These are phyloP conservation scores for Tipula confusa DNA, from an alignment of 2,888 invertebrate genomes.

Conservation along the genomic window DNA sequence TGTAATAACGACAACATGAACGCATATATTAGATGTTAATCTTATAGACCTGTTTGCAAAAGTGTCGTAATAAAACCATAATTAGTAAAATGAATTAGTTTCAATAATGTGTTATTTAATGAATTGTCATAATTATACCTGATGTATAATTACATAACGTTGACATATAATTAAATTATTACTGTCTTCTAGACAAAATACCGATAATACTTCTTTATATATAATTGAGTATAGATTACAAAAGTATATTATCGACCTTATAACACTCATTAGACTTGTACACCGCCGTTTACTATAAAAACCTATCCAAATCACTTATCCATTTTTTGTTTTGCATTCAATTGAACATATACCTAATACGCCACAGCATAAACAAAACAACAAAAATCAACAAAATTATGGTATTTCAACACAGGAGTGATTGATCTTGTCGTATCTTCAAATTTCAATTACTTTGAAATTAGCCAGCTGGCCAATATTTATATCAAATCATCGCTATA, in stretches of 20 bases:
- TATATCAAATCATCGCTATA: background rate
- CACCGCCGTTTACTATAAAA: background rate
- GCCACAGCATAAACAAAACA: background rate
- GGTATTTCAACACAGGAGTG: background rate
- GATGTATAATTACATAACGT: background rate
- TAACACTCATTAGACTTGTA: background rate
- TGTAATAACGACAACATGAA: too few relatives aligned
- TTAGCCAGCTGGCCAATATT: constrained; percentile 12
- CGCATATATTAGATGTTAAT: too few relatives aligned
- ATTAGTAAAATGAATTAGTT: too few relatives aligned
- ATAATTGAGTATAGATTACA: background rate
- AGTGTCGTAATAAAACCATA: too few relatives aligned
- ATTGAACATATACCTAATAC: background rate
- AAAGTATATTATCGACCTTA: background rate
- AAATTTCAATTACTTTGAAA: background rate
- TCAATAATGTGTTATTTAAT: too few relatives aligned
- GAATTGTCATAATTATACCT: background rate
- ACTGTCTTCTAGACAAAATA: background rate
- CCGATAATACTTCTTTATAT: background rate
- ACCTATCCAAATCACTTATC: background rate
- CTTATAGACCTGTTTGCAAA: too few relatives aligned
- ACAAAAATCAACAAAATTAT: background rate
- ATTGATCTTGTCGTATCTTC: background rate
- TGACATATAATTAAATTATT: background rate
- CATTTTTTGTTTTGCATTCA: background rate